phyloP scores from a whole-genome alignment of 1,140 invertebrate genomes.

The Acromyrmex heyeri region DNA sequence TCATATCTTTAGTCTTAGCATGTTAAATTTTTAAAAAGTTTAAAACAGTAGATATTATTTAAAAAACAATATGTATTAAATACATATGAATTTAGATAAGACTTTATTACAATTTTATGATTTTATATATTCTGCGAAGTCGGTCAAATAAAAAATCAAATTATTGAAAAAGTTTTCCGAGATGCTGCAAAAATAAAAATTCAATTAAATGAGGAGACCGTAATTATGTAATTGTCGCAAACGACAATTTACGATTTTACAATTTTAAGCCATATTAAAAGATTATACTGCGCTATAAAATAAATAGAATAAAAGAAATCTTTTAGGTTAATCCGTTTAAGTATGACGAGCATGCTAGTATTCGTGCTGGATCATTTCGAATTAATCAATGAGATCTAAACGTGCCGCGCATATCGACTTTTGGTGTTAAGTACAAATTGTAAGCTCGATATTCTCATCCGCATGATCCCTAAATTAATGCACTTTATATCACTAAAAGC shows the following conservation, averaged over 20 bases:
- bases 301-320: neutral
- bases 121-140: neutral
- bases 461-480: neutral
- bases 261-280: neutral
- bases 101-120: neutral
- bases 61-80: neutral
- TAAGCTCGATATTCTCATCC: neutral
- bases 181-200: neutral
- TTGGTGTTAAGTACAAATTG: neutral
- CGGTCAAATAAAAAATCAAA: neutral
- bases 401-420: slow-evolving; percentile 45
- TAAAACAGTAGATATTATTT: neutral
- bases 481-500: neutral
- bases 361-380: slow-evolving; percentile 14
- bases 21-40: neutral
- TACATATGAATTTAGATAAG: neutral
- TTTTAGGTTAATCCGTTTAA: slow-evolving; percentile 31
- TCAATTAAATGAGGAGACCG: neutral
- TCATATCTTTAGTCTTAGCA: neutral
- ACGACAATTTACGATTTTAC: neutral
- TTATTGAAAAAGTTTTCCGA: neutral
- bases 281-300: neutral
- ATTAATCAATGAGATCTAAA: slow-evolving; percentile 54
- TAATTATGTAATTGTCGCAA: neutral
- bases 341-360: slow-evolving; percentile 4